Conservation (phyloP, 2,888 invertebrate species). For the Tyria jacobaeae region DNA sequence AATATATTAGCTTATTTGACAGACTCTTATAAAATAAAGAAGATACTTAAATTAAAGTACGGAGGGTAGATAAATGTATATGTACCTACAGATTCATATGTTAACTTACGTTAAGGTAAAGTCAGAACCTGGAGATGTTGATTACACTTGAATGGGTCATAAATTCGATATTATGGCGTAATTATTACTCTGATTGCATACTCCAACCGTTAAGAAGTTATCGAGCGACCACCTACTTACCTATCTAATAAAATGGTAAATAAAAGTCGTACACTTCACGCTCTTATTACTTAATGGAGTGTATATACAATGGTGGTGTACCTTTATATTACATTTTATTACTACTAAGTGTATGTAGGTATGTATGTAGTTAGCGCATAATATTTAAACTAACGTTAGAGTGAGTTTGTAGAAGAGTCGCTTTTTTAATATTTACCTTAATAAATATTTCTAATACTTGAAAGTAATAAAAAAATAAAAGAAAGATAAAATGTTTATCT, state of each 20-base stretch:
- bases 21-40: no score
- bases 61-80: neutral
- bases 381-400: no score
- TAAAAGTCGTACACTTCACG: slow-evolving; percentile 30
- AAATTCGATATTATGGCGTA: slow-evolving; percentile 45
- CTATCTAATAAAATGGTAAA: slow-evolving; percentile 39
- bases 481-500: no score
- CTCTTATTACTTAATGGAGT: slow-evolving; percentile 16
- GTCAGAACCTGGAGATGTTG: slow-evolving; percentile 30
- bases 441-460: no score
- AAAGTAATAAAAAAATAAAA: no score
- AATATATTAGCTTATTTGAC: neutral
- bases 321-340: slow-evolving; percentile 11
- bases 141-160: slow-evolving; percentile 50
- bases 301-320: slow-evolving; percentile 6
- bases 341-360: neutral
- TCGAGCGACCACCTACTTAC: slow-evolving; percentile 41
- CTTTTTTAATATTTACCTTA: no score
- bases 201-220: slow-evolving; percentile 39
- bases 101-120: slow-evolving; percentile 14
- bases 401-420: no score
- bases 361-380: no score
- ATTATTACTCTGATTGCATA: slow-evolving; percentile 47
- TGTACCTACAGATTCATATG: no score
- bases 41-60: neutral